Evolutionary conservation across 1,140 invertebrate genomes (phyloP), one percentile per base, ranked within the genome.

Genomic region (Babylonia areolata): DNA sequence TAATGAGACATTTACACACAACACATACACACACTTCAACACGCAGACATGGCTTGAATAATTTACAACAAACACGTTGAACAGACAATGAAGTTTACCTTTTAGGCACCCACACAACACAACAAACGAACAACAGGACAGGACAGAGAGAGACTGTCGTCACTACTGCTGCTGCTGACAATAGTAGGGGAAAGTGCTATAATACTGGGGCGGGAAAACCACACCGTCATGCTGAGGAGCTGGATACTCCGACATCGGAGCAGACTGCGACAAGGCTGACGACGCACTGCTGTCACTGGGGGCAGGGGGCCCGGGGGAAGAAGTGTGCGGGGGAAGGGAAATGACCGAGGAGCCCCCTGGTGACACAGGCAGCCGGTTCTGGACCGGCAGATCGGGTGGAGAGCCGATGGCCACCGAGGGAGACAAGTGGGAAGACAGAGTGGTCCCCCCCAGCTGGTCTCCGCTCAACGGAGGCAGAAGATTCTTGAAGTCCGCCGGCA

Each of bases 211-310:
- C 3, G 82, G 69, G 11, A 73, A 84, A 11, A 69, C 64, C 11
- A 84, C 69, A 20, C 69, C 69, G 5, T 84, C 82, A 28, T 15
- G n/a, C 35, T 40, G 82, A 6, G 64, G n/a, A 31, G 31, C 40
- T 33, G 39, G 64, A 40, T 84, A 84, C 2, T 84, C 82, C 28
- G 54, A 42, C 9, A 54, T 64, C 54, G 39, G 39, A 31, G 39
- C 82, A 3, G 82, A 64, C 33, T 39, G 28, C 1, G 81, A 35
- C 81, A 75, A 0, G 17, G 82, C 64, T 20, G 82, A 84, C 23
- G 82, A 84, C 20, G 46, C 23, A 17, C 81, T n/a, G 51, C 64
- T 73, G 69, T 46, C 64, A 33, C 17, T 84, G 82, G 39, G 33
- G 6, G n/a, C 40, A 15, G 40, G 17, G 37, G 81, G 39, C 5